Evolutionary conservation across 2,888 invertebrate species (phyloP), one percentile per base, ranked within the genome.

Genomic region (Agrochola circellaris): DNA sequence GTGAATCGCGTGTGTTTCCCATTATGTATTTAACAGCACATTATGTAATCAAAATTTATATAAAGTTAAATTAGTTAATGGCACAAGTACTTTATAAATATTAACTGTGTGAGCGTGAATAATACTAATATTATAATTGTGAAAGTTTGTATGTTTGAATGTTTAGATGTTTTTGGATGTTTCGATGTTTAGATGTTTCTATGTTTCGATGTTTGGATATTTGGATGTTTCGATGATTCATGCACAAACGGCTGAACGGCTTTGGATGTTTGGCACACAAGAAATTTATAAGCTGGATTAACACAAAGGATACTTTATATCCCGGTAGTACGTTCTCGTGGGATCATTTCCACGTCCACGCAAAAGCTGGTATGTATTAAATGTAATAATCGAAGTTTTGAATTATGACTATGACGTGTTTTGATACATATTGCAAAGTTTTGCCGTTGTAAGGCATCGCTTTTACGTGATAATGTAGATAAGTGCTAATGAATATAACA

Each of bases 11-110:
- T 75, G 34, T 42, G 69, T 70, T 23, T 8, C 23, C 34, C 69
- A 71, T 84, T 78, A 71, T 1, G 34, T 64, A 79, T 79, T 85
- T 78, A 78, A 75, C n/a, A 68, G 66, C 70, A 56, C 42, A 85
- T 73, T 61, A 73, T 66, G 69, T 69, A 26, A 72, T 81, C 85
- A 85, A 85, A 81, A 66, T 61, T 2, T 48, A 72, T 54, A 56
- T 72, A 64, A 65, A 48, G 30, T 34, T 65, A 61, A 68, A 62
- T 56, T 73, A 56, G 38, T 54, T 66, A 69, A 76, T 81, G 82
- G n/a, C 60, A 6, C 15, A 13, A 85, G 61, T 69, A 58, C 58
- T 72, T 48, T 62, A 58, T 54, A 54, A 85, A 70, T 81, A 73
- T 81, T 54, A 81, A 76, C 68, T 34, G 15, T 58, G 42, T 23